Base-by-base conservation (phyloP, 2,113 vertebrate genomes). In the Aptenodytes patagonicus region DNA sequence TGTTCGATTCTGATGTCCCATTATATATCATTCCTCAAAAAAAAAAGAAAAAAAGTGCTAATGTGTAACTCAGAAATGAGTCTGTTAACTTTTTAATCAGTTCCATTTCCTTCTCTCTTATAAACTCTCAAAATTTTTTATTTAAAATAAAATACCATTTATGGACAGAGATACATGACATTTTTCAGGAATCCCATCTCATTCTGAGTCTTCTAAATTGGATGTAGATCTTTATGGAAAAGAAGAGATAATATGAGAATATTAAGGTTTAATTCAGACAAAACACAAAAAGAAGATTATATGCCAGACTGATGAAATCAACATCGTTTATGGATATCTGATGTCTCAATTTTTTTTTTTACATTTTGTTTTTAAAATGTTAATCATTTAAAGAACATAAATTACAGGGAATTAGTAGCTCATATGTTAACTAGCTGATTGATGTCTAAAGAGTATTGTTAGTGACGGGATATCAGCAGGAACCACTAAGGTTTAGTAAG, bases 11-110 rank as follows among this genome's bases (percentile, higher is more conserved):
- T 87, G 87, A 90, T 93, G 62, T 88, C 32, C n/a, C 55, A 61
- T 54, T 93, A 96, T 79, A 73, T 24, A 95, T 96, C 78, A 96
- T 92, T 91, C 52, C 32, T 83, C 51, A 76, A 61, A 93, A 94
- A 86, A 79, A 79, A 70, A 65, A 42, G 14, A 42, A 42, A 42
- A 42, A 77, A 58, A 60, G 10, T 36, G 4, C 17, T 96, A 94
- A 95, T 93, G 22, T 91, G 65, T 95, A 97, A 98, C 89, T 97
- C 95, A 94, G 86, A 97, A 97, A 97, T 94, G 83, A 15, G 52
- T 92, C 11, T 68, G 44, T 31, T 96, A 78, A 94, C 61, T 96
- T 97, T 96, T 95, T 93, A 96, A 97, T 96, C 92, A 97, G 84
- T 95, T 98, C 77, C 72, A 79, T 97, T 97, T 97, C 87, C 76